Evolutionary conservation across 2,797 vertebrate species (phyloP).

Genomic region (Amblyraja radiata): DNA sequence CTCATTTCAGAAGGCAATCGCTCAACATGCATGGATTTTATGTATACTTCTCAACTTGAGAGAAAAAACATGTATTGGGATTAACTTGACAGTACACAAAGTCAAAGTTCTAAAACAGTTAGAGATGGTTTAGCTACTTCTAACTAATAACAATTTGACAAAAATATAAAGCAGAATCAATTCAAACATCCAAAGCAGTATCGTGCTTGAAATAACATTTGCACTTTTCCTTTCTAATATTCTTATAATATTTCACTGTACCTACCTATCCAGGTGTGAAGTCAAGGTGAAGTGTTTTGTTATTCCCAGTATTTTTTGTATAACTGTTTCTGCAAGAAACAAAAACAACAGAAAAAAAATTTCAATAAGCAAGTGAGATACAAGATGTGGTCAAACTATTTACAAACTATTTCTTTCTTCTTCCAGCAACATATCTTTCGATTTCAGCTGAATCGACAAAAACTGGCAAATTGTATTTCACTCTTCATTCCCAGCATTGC

Average conservation of each 20-base stretch:
- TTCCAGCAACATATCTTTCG: background rate
- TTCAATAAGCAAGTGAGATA: background rate
- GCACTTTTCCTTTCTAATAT: background rate
- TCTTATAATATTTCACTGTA: background rate
- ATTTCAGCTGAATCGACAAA: background rate
- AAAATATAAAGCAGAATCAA: background rate
- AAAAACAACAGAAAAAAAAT: background rate
- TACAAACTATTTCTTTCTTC: background rate
- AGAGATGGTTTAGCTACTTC: background rate
- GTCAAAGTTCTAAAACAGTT: too few relatives aligned
- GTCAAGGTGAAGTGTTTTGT: constrained; percentile 72
- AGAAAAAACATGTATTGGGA: background rate
- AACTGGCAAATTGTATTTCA: constrained; percentile 6
- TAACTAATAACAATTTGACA: background rate
- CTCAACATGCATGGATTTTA: background rate
- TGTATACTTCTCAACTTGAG: background rate
- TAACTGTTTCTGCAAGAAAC: constrained; percentile 46
- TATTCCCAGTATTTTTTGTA: constrained; percentile 70
- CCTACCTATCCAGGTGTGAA: constrained; percentile 67
- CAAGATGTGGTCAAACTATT: background rate
- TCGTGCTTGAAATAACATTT: background rate
- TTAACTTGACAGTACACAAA: background rate
- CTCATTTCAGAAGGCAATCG: background rate
- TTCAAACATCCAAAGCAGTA: too few relatives aligned
- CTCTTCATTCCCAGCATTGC: background rate